Base-by-base conservation (phyloP, 1,140 invertebrate species). In the Maniola jurtina region DNA sequence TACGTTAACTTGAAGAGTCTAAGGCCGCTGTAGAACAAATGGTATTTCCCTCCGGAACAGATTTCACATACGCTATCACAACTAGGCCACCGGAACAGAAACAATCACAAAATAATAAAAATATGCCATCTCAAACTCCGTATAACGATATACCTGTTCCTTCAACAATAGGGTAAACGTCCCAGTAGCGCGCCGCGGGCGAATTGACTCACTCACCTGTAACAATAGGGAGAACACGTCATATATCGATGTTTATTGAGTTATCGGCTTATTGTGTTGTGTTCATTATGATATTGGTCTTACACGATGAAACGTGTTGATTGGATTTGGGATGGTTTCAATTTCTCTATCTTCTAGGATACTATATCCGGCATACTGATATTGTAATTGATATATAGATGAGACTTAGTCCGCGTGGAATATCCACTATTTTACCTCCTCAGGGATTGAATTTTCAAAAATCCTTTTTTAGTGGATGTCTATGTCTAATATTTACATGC, bases 131-230 rank as follows among this genome's bases (percentile, higher is more conserved):
- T 8, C 10, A 9, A 16, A 16, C 15, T 52, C 48, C 15, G 1
- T 52, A 35, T 35, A 35, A 11, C 25, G 54, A 11, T 55, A 55
- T 55, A 55, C 54, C 54, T 55, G 5, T 55, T 38, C 16, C 11
- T 70, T 35, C 11, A 25, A 52, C 63, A 61, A 66, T 57, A 63
- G 70, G 70, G 70, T 69, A 48, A 62, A 59, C 55, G 70, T 55
- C 66, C 73, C 68, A 63, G 61, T 75, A 70, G 70, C 71, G 64
- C 71, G 70, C 65, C 67, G 50, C 61, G 40, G 45, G 45, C 63
- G 40, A 16, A 57, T 57, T 70, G 71, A 73, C 64, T 80, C 81
- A 79, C 79, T 83, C 76, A 83, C 81, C 76, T 86, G 75, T 52
- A 86, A 86, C 80, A 83, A 79, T 45, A 76, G 66, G 72, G 64